Base-by-base conservation (phyloP, 2,888 invertebrate species). In the Flexamia atlantica region DNA sequence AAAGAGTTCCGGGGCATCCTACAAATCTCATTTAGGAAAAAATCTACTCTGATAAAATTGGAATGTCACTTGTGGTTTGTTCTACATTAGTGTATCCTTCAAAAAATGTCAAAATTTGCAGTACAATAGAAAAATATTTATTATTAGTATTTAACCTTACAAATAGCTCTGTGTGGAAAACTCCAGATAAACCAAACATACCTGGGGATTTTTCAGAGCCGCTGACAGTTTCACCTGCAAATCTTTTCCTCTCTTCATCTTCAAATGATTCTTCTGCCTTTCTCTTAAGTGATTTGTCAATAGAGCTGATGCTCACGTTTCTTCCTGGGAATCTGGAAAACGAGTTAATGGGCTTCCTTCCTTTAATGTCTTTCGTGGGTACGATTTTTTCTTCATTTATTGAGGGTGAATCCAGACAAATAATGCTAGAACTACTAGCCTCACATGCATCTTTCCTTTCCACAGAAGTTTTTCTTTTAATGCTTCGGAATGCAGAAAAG, bases 121-220 rank as follows among this genome's bases (percentile, higher is more conserved):
- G n/a, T n/a, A n/a, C n/a, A n/a, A n/a, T n/a, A n/a, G n/a, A n/a
- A n/a, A n/a, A n/a, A n/a, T n/a, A n/a, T n/a, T n/a, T n/a, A n/a
- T n/a, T n/a, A n/a, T n/a, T n/a, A n/a, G n/a, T n/a, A n/a, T n/a
- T n/a, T n/a, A n/a, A n/a, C n/a, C n/a, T n/a, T n/a, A n/a, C n/a
- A n/a, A n/a, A n/a, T n/a, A n/a, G n/a, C n/a, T n/a, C n/a, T n/a
- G n/a, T n/a, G n/a, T n/a, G n/a, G n/a, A n/a, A n/a, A n/a, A n/a
- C n/a, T n/a, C n/a, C n/a, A n/a, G n/a, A n/a, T n/a, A n/a, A n/a
- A 9, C 5, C 14, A 30, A 30, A 46, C 76, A 40, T 76, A 76
- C 76, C 76, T 76, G 76, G 76, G 23, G 76, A 76, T 76, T 76
- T 76, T 50, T 76, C 76, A 17, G 76, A 76, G 9, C 76, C 76